phyloP scores from a whole-genome alignment of 1,140 invertebrate genomes.

The Cyrtorhinus lividipennis region DNA sequence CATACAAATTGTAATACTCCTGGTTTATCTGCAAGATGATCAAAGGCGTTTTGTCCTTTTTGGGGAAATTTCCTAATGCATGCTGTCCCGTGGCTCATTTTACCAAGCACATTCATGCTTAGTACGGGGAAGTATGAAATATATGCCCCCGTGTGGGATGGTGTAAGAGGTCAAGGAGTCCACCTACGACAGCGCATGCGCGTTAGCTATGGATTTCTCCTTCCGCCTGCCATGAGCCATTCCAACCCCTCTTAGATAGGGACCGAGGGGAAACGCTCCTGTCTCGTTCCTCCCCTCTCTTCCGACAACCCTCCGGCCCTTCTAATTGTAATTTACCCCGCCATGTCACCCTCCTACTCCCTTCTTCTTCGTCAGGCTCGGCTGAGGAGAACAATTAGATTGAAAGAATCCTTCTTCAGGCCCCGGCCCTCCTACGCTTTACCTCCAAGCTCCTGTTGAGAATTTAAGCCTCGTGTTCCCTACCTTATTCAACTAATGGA shows the following conservation, averaged over 20 bases:
- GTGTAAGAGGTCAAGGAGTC: neutral
- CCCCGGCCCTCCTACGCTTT: neutral
- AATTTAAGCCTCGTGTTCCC: neutral
- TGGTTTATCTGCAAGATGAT: too few relatives aligned
- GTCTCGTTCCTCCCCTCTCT: neutral
- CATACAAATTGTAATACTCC: too few relatives aligned
- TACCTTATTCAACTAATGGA: neutral
- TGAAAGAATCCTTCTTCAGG: neutral
- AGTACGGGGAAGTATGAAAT: neutral
- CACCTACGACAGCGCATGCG: neutral
- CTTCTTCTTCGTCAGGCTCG: too few relatives aligned
- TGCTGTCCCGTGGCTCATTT: too few relatives aligned
- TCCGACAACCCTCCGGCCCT: neutral
- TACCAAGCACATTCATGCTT: neutral
- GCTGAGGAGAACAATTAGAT: neutral
- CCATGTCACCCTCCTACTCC: too few relatives aligned
- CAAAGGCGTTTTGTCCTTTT: too few relatives aligned
- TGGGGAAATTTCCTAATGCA: too few relatives aligned
- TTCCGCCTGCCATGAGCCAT: too few relatives aligned
- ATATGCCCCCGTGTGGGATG: neutral
- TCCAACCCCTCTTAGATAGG: too few relatives aligned
- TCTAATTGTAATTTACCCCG: neutral
- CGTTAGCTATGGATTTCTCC: neutral
- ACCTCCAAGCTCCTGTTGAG: neutral
- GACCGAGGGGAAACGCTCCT: too few relatives aligned